phyloP scores from a whole-genome alignment of 2,888 invertebrate species.

The Lumbricus terrestris region DNA sequence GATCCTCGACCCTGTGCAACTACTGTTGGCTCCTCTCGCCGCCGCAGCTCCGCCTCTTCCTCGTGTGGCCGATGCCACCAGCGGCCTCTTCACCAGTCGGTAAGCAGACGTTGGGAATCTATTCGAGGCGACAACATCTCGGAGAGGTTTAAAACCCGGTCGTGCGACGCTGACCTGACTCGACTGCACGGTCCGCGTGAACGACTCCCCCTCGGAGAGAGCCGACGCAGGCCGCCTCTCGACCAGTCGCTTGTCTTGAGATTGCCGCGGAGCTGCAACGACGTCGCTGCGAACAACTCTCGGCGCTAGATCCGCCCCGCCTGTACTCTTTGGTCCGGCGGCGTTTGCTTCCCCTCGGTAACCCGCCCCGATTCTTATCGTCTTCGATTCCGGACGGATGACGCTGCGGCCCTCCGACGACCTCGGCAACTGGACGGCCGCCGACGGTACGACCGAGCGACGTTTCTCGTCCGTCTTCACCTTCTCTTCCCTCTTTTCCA shows the following conservation, averaged over 20 bases:
- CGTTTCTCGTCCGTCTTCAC: background rate
- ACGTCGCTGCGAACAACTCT: background rate
- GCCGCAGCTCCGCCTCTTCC: background rate
- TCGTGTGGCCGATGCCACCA: background rate
- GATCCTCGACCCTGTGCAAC: background rate
- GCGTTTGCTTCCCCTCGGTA: background rate
- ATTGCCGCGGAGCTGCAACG: background rate
- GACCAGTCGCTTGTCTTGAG: background rate
- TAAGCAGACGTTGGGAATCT: background rate
- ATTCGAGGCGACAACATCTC: background rate
- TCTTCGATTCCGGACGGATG: background rate
- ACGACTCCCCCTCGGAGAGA: background rate
- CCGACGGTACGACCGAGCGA: background rate
- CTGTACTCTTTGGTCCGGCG: background rate
- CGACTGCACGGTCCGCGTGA: background rate
- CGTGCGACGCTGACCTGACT: background rate
- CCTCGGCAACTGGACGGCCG: background rate
- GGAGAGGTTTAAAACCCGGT: background rate
- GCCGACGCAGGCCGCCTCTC: background rate
- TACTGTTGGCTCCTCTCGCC: background rate
- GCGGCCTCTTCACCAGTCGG: background rate
- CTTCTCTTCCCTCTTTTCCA: conserved; percentile 26
- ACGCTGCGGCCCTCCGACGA: background rate
- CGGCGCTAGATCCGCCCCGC: background rate
- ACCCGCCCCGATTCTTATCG: background rate